Evolutionary conservation across 2,797 vertebrate genomes (phyloP), one percentile per base, ranked within the genome.

Genomic region (Remorina albescens): DNA sequence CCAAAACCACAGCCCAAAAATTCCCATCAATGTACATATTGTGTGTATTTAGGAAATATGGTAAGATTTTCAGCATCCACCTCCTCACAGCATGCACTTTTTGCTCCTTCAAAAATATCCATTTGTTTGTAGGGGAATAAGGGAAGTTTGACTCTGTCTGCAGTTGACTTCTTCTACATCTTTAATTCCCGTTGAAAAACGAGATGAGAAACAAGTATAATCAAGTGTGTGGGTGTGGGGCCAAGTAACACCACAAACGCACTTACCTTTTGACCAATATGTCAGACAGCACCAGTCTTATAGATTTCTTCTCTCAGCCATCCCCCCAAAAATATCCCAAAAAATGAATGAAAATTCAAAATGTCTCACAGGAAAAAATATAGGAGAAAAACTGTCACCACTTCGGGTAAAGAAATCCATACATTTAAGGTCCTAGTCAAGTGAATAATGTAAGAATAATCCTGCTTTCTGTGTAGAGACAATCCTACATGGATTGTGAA

Each of bases 231-330:
- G 10, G 46, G 44, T 47, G 58, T 69, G 62, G 60, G 42, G 49
- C 30, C 23, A 42, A 80, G 50, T 70, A 59, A 71, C 58, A 85
- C 41, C 57, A 23, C 49, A 71, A 68, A 54, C 59, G 73, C 69
- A 83, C 90, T 91, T 87, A 91, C 91, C 90, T 91, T 84, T 84
- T 66, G 32, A 82, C 53, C 65, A 71, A 81, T 82, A 58, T 87
- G 70, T 84, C 68, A 83, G 63, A 62, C 21, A 63, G 75, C 77
- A 83, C 62, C 54, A 78, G 80, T 47, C 71, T 83, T 74, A 80
- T 1, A 67, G 80, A 55, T 67, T 67, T 71, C 62, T 84, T 63
- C 67, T 51, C 8, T 66, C 70, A 85, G 81, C 68, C 79, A 76
- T 85, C 71, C 56, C 59, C 70, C 67, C 59, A 74, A 69, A 78